Evolutionary conservation across 2,113 vertebrate species (phyloP).

Genomic region (Indicator indicator): DNA sequence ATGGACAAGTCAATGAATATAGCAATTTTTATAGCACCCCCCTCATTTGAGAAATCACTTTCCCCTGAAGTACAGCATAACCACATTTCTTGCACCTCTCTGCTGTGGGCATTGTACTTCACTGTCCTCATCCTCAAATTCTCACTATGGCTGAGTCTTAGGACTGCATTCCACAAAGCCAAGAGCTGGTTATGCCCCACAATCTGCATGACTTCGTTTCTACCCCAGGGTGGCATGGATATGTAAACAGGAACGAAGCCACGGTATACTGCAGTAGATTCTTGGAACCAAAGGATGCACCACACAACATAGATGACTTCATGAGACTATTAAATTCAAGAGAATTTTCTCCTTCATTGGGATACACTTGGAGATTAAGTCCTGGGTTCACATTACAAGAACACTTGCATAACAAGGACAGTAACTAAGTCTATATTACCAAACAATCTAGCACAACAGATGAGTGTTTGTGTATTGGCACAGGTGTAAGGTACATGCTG

Average conservation of each 20-base stretch:
- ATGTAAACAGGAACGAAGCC: not conserved
- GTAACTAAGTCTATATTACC: not conserved
- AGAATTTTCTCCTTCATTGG: not conserved
- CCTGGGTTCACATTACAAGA: not conserved
- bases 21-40: not conserved
- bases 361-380: not conserved
- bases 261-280: not conserved
- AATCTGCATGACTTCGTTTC: not conserved
- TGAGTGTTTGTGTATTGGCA: rapidly evolving
- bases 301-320: not conserved
- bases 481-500: rapidly evolving
- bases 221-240: not conserved
- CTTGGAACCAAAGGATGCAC: not conserved
- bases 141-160: not conserved
- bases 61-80: not conserved
- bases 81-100: rapidly evolving
- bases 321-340: not conserved
- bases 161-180: not conserved
- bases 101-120: not conserved
- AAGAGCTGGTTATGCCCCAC: not conserved
- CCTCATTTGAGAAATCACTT: not conserved
- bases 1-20: not conserved
- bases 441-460: not conserved
- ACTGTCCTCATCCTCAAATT: not conserved
- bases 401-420: not conserved